phyloP scores from a whole-genome alignment of 2,113 vertebrate species.

The Halichoeres trimaculatus region DNA sequence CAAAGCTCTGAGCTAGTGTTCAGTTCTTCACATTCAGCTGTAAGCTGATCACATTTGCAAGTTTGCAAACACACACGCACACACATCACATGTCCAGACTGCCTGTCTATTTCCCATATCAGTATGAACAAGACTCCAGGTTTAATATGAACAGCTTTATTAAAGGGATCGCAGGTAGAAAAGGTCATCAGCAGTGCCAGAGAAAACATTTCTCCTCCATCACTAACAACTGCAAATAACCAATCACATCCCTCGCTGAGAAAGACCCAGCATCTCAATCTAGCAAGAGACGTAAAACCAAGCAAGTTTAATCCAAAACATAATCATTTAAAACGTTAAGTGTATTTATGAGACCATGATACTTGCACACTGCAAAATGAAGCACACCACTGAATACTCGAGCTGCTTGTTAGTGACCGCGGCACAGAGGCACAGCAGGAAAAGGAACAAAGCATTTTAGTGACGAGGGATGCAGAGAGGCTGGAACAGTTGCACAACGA shows the following conservation, averaged over 20 bases:
- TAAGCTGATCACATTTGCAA: not conserved
- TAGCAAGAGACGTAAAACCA: slow-evolving; percentile 47
- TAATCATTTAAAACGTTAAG: slow-evolving; percentile 48
- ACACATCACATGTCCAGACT: not conserved
- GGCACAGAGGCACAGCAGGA: not conserved
- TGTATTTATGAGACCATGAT: slow-evolving; percentile 45
- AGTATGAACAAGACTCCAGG: slow-evolving; percentile 9
- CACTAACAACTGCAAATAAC: slow-evolving; percentile 38
- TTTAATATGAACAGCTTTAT: slow-evolving; percentile 78
- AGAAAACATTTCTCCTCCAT: slow-evolving; percentile 30
- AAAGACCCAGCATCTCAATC: slow-evolving; percentile 63
- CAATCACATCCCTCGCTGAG: slow-evolving; percentile 49
- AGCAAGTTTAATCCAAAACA: slow-evolving; percentile 45
- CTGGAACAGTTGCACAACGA: slow-evolving; percentile 3
- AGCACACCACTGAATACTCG: slow-evolving; percentile 53
- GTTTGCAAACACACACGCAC: slow-evolving; percentile 10
- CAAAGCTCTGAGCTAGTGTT: too few relatives aligned
- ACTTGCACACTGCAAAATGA: slow-evolving; percentile 46
- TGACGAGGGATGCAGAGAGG: slow-evolving; percentile 33
- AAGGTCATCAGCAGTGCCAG: slow-evolving; percentile 56
- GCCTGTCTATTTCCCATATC: not conserved
- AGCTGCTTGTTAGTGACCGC: slow-evolving; percentile 34
- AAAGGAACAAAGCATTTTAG: slow-evolving; percentile 3
- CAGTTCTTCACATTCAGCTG: slow-evolving; percentile 25
- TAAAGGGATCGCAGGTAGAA: slow-evolving; percentile 78